Evolutionary conservation across 2,888 invertebrate genomes (phyloP).

Genomic region (Drosophila buzzatii): DNA sequence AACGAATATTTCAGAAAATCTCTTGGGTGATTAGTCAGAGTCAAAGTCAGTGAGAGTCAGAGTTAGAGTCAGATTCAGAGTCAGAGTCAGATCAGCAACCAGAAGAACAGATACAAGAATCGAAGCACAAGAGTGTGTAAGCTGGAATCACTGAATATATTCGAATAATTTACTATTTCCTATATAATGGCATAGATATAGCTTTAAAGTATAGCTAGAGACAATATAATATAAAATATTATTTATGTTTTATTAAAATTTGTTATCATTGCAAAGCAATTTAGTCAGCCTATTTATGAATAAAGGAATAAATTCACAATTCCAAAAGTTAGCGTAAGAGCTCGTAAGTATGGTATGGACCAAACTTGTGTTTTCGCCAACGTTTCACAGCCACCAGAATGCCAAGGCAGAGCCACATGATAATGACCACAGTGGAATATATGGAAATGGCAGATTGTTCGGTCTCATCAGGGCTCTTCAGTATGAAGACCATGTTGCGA

Average conservation of each 20-base stretch:
- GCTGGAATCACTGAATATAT: too few species aligned
- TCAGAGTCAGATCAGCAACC: too few species aligned
- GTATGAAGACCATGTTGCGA: constrained; percentile 57
- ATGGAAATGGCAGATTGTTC: constrained; percentile 20
- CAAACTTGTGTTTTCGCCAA: constrained; percentile 26
- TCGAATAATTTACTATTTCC: too few species aligned
- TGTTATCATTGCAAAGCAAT: neutral
- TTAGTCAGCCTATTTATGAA: neutral
- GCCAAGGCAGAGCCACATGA: constrained; percentile 52
- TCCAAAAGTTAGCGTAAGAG: neutral
- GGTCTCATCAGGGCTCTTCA: constrained; percentile 6
- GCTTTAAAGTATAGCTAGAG: neutral
- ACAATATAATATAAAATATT: neutral
- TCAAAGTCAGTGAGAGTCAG: neutral
- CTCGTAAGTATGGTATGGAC: neutral
- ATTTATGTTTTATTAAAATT: neutral
- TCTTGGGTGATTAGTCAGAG: neutral
- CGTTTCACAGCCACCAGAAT: constrained; percentile 23
- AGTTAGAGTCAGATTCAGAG: too few species aligned
- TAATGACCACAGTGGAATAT: constrained; percentile 40
- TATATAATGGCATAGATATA: neutral
- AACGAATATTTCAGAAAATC: neutral
- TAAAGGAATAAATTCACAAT: neutral
- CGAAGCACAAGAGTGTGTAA: too few species aligned
- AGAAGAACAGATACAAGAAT: too few species aligned